Evolutionary conservation across 2,797 vertebrate species (phyloP).

Genomic region (Coregonus suidteri): DNA sequence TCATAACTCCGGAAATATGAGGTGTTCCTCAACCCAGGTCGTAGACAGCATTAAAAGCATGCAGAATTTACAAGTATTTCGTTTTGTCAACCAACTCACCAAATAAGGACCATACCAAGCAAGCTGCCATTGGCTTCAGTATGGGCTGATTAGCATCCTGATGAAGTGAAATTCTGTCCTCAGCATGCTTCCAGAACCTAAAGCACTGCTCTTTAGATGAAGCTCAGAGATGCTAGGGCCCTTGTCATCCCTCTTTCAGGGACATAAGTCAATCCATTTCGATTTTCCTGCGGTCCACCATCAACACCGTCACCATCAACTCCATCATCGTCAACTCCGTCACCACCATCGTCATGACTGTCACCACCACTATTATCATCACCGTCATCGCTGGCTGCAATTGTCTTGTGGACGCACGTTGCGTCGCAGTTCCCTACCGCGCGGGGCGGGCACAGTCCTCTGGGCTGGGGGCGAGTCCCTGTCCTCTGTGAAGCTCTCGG

Average conservation of each 20-base stretch:
- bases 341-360: background rate
- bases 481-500: conserved; percentile 91
- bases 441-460: conserved; percentile 77
- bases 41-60: conserved; percentile 62
- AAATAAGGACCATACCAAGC: background rate
- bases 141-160: conserved; percentile 2
- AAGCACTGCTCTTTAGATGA: conserved; percentile 37
- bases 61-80: conserved; percentile 68
- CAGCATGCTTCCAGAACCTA: conserved; percentile 29
- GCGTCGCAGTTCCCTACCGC: conserved; percentile 76
- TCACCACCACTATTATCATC: conserved; percentile 23
- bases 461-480: conserved; percentile 77
- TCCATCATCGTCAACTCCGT: background rate
- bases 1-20: conserved; percentile 29
- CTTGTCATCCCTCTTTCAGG: conserved; percentile 42
- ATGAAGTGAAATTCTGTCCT: conserved; percentile 32
- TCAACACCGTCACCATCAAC: background rate
- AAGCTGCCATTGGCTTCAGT: no score
- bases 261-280: conserved; percentile 18
- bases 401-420: conserved; percentile 68
- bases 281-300: conserved; percentile 29
- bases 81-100: background rate
- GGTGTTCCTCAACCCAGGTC: conserved; percentile 44
- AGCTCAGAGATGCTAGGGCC: conserved; percentile 43
- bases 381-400: conserved; percentile 69